phyloP scores from a whole-genome alignment of 1,140 invertebrate species.

The Aricia agestis region DNA sequence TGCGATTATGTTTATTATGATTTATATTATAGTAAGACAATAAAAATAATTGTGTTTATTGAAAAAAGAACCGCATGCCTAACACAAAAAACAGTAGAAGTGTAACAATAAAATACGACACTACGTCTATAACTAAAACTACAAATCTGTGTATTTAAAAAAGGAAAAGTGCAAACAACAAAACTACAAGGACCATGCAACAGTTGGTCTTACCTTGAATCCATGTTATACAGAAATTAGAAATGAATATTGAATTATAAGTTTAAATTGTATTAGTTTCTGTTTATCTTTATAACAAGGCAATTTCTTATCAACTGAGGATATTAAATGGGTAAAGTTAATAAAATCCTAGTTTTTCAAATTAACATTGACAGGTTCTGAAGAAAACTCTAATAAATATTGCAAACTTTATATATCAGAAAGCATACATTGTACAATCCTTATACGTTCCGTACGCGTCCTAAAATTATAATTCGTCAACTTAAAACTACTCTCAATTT shows the following conservation, averaged over 20 bases:
- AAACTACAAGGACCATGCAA: slow-evolving; percentile 28
- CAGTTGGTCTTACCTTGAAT: slow-evolving; percentile 19
- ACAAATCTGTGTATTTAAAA: slow-evolving; percentile 21
- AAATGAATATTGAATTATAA: background rate
- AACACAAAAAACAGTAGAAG: no score
- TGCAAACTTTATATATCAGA: slow-evolving; percentile 43
- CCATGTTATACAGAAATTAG: slow-evolving; percentile 9
- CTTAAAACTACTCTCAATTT: slow-evolving; percentile 6
- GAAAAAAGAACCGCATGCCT: no score
- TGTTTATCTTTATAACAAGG: no score
- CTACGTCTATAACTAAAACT: background rate
- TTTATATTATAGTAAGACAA: no score
- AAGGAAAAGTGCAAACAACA: slow-evolving; percentile 9
- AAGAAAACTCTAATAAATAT: slow-evolving; percentile 17
- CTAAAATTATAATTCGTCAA: slow-evolving; percentile 22
- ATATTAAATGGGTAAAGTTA: no score
- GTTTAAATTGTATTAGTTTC: background rate
- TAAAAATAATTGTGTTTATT: no score
- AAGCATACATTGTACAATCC: slow-evolving; percentile 39
- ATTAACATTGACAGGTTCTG: background rate
- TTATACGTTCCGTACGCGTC: slow-evolving; percentile 22
- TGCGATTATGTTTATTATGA: no score
- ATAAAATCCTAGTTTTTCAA: background rate
- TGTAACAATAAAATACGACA: background rate
- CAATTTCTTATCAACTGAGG: no score